phyloP scores from a whole-genome alignment of 2,113 vertebrate genomes.

The Raja brachyura region DNA sequence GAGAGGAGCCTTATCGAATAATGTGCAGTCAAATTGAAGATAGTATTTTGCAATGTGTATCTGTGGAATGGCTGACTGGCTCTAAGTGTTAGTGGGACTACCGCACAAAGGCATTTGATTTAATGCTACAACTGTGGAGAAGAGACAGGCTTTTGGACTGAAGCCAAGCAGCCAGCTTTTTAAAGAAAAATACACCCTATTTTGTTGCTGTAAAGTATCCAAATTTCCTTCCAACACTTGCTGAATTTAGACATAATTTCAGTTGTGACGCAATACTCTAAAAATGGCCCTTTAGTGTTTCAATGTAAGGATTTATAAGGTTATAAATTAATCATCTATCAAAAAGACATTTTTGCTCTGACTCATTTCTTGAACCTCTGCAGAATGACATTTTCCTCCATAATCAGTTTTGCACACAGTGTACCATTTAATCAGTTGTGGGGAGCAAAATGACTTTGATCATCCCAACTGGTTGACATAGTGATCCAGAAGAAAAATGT shows the following conservation, averaged over 20 bases:
- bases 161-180: background rate
- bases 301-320: background rate
- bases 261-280: background rate
- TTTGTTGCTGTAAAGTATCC: too few species aligned
- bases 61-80: background rate
- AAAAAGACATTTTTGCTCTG: background rate
- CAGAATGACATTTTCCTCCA: background rate
- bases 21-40: background rate
- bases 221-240: background rate
- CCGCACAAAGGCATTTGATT: background rate
- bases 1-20: background rate
- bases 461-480: background rate
- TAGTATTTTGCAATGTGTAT: background rate
- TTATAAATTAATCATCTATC: background rate
- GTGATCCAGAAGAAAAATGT: too few species aligned
- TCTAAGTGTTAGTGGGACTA: background rate
- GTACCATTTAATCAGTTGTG: background rate
- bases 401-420: background rate
- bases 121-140: background rate
- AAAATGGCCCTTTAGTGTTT: background rate
- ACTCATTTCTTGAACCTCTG: slow-evolving; percentile 3
- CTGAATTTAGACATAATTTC: too few species aligned
- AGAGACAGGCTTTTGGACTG: background rate
- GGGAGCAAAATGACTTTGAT: background rate
- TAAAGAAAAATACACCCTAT: background rate